These are phyloP conservation scores for Pipra filicauda DNA, from an alignment of 2,113 vertebrate genomes.

Conservation along the genomic window DNA sequence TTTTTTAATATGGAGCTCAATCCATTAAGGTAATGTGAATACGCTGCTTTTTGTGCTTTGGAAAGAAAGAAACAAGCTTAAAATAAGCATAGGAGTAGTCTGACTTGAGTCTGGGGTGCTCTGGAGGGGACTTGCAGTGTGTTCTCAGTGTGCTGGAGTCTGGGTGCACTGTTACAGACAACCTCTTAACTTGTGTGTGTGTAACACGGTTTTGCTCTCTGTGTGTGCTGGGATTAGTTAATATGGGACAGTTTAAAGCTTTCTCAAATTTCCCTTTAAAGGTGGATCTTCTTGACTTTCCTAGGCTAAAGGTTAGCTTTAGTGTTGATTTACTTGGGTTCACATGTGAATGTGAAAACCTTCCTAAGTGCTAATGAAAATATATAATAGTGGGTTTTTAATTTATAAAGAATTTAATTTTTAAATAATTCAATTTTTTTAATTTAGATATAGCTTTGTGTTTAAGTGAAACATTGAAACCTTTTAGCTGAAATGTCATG, in stretches of 20 bases:
- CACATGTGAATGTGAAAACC: background rate
- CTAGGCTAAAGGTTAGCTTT: background rate
- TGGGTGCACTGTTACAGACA: background rate
- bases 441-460: background rate
- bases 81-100: background rate
- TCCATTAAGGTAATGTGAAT: background rate
- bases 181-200: background rate
- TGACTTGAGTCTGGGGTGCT: background rate
- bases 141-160: background rate
- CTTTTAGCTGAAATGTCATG: background rate
- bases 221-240: background rate
- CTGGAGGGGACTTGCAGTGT: background rate
- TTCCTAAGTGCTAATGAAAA: background rate
- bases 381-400: background rate
- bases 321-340: background rate
- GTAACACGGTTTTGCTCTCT: background rate
- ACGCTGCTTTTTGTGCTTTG: background rate
- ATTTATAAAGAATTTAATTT: background rate
- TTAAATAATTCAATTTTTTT: background rate
- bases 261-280: background rate
- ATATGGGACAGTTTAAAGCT: background rate
- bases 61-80: background rate
- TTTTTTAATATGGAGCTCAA: background rate
- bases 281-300: background rate
- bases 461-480: background rate